Evolutionary conservation across 1,140 invertebrate genomes (phyloP), one percentile per base, ranked within the genome.

Genomic region (Atta cephalotes): DNA sequence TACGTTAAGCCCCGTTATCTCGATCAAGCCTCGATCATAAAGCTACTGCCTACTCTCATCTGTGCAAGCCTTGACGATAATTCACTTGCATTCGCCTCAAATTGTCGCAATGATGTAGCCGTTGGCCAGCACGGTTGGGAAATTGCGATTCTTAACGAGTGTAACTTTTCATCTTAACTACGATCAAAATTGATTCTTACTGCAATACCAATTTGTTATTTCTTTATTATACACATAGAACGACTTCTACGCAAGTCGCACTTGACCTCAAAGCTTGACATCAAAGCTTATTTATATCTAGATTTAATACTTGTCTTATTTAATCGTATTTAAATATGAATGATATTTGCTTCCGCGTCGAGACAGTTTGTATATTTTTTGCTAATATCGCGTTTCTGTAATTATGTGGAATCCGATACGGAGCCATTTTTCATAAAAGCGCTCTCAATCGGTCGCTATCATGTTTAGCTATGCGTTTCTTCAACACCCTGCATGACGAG

Each of bases 1-100:
- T 89, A 90, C 86, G 66, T 86, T 63, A 90, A 91, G 87, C 76
- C 77, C 87, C 89, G 89, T 91, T 91, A 91, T 91, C 90, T 91
- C 78, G 87, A 90, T 90, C 89, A 80, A 60, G 76, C 70, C 76
- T 71, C 86, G 80, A 89, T 78, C 89, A 79, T 80, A 62, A 66
- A n/a, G 68, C 85, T 84, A 74, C 89, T 79, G 62, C 88, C 80
- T 89, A 81, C 88, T 90, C 88, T 89, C 85, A 49, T 65, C 66
- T 78, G 56, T 66, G 35, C 66, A 85, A 72, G 60, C 63, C 88
- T 90, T 89, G 89, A 92, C 82, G 90, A 92, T 89, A 91, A 92
- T 91, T 92, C 74, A 92, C 90, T 35, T 25, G 86, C 78, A 58
- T n/a, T 88, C 49, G 78, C 60, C 56, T n/a, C 45, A 45, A 63